Evolutionary conservation across 1,140 invertebrate genomes (phyloP).

Genomic region (Pogonomyrmex barbatus): DNA sequence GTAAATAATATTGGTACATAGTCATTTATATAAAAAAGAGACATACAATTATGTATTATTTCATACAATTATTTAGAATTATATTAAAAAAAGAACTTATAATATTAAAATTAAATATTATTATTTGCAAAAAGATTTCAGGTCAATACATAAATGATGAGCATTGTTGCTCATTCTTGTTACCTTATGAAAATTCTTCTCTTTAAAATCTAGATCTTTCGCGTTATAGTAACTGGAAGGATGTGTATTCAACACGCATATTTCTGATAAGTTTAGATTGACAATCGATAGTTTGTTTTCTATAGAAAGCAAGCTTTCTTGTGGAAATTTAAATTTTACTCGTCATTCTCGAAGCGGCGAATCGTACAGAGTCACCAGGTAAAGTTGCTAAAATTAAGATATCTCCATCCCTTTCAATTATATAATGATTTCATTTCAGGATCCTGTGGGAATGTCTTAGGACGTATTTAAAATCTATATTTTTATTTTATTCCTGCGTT

Average conservation of each 20-base stretch:
- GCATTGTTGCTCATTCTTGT: not conserved
- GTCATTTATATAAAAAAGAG: not conserved
- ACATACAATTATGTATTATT: too few species aligned
- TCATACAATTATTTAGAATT: constrained; percentile 3
- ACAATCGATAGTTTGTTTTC: constrained; percentile 26
- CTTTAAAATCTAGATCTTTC: constrained; percentile 17
- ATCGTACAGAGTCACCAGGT: not conserved
- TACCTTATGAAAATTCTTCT: constrained; percentile 14
- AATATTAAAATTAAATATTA: constrained; percentile 3
- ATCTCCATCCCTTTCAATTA: too few species aligned
- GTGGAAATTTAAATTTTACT: not conserved
- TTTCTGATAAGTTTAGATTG: not conserved
- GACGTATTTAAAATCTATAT: too few species aligned
- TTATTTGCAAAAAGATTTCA: not conserved
- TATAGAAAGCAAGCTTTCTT: not conserved
- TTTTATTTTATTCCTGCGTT: too few species aligned
- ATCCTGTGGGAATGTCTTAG: too few species aligned
- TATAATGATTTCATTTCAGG: too few species aligned
- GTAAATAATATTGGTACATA: constrained; percentile 44
- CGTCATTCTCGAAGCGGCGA: not conserved
- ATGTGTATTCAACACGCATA: not conserved
- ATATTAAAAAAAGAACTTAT: not conserved
- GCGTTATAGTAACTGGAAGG: not conserved
- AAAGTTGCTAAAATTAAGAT: too few species aligned
- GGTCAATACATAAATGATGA: not conserved